phyloP scores from a whole-genome alignment of 53 echinoderm and acorn worm genomes.

The Patiria pectinifera region DNA sequence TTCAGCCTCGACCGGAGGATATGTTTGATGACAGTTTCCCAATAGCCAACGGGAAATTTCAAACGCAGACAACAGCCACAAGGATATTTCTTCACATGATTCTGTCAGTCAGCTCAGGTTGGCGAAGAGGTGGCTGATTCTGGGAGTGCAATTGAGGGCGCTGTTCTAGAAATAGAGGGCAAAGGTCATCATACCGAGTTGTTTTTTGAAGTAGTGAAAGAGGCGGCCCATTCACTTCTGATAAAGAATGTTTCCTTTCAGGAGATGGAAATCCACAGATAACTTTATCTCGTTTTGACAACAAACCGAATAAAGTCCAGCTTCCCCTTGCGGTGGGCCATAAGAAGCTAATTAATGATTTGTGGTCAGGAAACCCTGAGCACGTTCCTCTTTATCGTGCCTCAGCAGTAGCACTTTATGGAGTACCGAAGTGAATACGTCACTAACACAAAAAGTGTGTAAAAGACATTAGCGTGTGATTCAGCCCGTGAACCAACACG shows the following conservation, averaged over 20 bases:
- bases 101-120: background rate
- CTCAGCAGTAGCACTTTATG: no score
- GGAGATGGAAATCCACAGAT: slow-evolving; percentile 11
- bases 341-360: slow-evolving; percentile 7
- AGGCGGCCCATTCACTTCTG: slow-evolving; percentile 8
- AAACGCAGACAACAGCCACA: background rate
- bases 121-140: background rate
- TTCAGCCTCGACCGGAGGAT: no score
- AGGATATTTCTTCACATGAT: slow-evolving; percentile 1
- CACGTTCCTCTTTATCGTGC: background rate
- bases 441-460: no score
- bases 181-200: background rate
- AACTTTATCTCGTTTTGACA: slow-evolving; percentile 1
- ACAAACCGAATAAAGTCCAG: background rate
- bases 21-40: no score
- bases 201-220: slow-evolving; percentile 12
- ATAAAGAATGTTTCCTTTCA: slow-evolving; percentile 13
- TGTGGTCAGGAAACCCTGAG: slow-evolving; percentile 6
- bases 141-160: background rate
- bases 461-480: no score
- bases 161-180: slow-evolving; percentile 23
- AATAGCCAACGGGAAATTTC: no score
- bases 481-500: no score
- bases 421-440: no score
- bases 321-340: background rate